Conservation (phyloP, 2,888 invertebrate species). For the Lingula anatina region DNA sequence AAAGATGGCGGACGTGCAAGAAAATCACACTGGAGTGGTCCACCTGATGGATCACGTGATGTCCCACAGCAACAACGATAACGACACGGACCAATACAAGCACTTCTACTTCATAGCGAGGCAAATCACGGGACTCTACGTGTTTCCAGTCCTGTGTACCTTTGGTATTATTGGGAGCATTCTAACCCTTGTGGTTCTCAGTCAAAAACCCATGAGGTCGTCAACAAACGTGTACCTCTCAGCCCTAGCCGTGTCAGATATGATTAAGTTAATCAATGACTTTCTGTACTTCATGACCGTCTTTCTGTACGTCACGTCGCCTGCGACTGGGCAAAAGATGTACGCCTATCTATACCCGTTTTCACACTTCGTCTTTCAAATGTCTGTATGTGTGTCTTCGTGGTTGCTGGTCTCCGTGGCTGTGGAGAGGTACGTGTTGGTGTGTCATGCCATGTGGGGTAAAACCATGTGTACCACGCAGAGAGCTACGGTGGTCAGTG, state of each 20-base stretch:
- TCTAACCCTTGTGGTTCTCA: slow-evolving; percentile 32
- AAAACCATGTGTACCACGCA: slow-evolving; percentile 26
- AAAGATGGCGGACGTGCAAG: too few species aligned
- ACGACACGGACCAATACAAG: slow-evolving; percentile 14
- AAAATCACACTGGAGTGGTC: too few species aligned
- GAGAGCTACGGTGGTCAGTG: slow-evolving; percentile 32
- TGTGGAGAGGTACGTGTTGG: slow-evolving; percentile 39
- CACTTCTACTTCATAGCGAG: slow-evolving; percentile 33
- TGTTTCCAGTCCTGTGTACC: slow-evolving; percentile 37
- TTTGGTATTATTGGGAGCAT: slow-evolving; percentile 38
- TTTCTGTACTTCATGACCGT: slow-evolving; percentile 38
- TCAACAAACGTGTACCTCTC: slow-evolving; percentile 42
- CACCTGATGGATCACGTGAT: too few species aligned
- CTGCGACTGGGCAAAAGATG: slow-evolving; percentile 20
- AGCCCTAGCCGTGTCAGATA: slow-evolving; percentile 40
- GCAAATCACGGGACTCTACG: slow-evolving; percentile 34
- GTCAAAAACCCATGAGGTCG: slow-evolving; percentile 31
- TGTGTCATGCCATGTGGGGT: slow-evolving; percentile 37
- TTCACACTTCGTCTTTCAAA: slow-evolving; percentile 43
- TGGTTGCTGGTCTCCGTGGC: slow-evolving; percentile 47
- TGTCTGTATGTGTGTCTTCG: slow-evolving; percentile 35
- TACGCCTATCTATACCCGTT: slow-evolving; percentile 37
- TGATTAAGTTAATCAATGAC: slow-evolving; percentile 40
- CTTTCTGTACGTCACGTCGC: slow-evolving; percentile 20
- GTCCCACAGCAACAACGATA: too few species aligned